phyloP scores from a whole-genome alignment of 2,888 invertebrate genomes.

The Rhagium mordax region DNA sequence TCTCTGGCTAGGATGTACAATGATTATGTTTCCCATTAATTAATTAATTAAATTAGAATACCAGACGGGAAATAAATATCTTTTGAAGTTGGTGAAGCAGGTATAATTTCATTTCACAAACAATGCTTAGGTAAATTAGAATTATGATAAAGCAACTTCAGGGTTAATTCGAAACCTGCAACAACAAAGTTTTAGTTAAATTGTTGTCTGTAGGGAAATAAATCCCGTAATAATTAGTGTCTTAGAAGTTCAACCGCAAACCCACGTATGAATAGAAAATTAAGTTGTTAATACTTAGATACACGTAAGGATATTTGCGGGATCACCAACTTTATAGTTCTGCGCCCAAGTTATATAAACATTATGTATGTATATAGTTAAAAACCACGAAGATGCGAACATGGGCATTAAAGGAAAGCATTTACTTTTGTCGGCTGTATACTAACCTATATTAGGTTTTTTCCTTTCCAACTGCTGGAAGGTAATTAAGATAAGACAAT shows the following conservation, averaged over 20 bases:
- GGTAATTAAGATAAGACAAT: too few relatives aligned
- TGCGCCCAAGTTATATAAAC: neutral
- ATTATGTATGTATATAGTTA: neutral
- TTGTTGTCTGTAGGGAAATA: slow-evolving; percentile 45
- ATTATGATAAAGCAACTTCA: slow-evolving; percentile 41
- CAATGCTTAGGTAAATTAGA: slow-evolving; percentile 39
- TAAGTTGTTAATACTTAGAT: slow-evolving; percentile 28
- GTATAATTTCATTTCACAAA: slow-evolving; percentile 39
- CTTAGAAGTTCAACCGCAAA: slow-evolving; percentile 35
- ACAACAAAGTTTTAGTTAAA: slow-evolving; percentile 46
- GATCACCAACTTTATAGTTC: neutral
- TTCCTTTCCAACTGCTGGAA: too few relatives aligned
- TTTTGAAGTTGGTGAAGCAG: slow-evolving; percentile 35
- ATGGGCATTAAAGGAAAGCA: too few relatives aligned
- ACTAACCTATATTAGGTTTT: too few relatives aligned
- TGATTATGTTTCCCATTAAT: slow-evolving; percentile 41
- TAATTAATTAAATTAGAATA: slow-evolving; percentile 43
- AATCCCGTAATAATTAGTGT: slow-evolving; percentile 49
- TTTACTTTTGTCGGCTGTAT: too few relatives aligned
- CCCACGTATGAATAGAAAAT: slow-evolving; percentile 45
- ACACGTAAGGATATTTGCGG: neutral
- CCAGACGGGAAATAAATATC: slow-evolving; percentile 35
- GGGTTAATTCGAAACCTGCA: slow-evolving; percentile 41
- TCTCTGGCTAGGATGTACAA: slow-evolving; percentile 19
- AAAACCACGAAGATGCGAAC: too few relatives aligned